A percentile compares a stretch with the other conserved stretches of the same genome.
phyloP scores from a whole-genome alignment of 92 coral and sea anemone species.

The Porites lobata region DNA sequence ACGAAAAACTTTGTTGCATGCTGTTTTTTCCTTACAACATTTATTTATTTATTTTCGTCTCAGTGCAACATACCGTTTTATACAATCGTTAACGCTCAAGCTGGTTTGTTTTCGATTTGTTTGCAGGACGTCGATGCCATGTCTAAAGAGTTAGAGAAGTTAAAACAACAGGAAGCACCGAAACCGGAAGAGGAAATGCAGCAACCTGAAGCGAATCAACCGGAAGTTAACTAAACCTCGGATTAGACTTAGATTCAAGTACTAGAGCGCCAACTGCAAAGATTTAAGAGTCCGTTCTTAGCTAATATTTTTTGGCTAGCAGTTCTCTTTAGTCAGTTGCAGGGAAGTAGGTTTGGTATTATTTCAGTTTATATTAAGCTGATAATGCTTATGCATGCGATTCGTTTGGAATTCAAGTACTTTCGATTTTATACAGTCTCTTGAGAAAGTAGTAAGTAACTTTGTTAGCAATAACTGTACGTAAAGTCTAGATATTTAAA shows the following conservation, averaged over 20 bases:
- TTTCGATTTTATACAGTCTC: no score
- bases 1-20: conserved; percentile 76
- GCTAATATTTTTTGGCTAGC: neutral
- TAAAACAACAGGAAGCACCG: conserved; percentile 12
- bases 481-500: no score
- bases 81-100: no score
- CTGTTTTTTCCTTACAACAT: neutral
- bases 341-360: no score
- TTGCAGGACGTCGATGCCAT: conserved; percentile 43
- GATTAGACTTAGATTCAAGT: conserved; percentile 4
- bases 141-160: conserved; percentile 37
- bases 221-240: conserved; percentile 14
- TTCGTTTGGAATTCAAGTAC: no score
- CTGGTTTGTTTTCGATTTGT: neutral
- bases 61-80: neutral
- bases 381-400: no score
- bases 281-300: neutral
- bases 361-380: no score
- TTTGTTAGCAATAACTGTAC: no score
- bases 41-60: neutral
- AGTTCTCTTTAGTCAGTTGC: neutral
- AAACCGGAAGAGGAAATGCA: neutral
- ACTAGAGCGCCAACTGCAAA: neutral
- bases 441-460: no score
- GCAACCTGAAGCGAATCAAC: neutral